A percentile compares a stretch with the other conserved stretches of the same genome.
Conservation (phyloP, 2,797 vertebrate genomes). For the Merluccius polli region DNA sequence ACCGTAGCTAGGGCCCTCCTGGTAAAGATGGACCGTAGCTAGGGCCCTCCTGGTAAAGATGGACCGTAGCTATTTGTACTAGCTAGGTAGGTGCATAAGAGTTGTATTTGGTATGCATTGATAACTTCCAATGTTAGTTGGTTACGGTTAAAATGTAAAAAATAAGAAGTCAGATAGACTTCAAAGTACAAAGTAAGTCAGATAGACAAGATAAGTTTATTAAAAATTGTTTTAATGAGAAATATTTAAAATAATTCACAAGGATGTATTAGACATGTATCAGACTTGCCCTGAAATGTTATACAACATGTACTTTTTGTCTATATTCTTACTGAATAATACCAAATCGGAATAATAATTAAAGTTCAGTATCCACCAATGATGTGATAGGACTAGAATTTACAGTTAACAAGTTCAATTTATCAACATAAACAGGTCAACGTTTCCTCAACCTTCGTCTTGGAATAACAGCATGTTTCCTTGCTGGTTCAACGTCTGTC, state of each 20-base stretch:
- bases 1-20: too few relatives aligned
- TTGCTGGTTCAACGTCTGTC: background rate
- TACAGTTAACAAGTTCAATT: background rate
- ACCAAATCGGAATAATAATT: background rate
- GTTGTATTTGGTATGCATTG: too few relatives aligned
- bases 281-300: background rate
- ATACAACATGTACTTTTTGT: background rate
- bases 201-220: background rate
- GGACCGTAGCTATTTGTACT: too few relatives aligned
- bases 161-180: background rate
- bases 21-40: too few relatives aligned
- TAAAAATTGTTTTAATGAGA: constrained; percentile 1
- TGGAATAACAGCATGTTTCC: background rate
- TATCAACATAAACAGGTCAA: background rate
- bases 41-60: too few relatives aligned
- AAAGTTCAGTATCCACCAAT: background rate
- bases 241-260: constrained; percentile 2
- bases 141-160: background rate
- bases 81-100: too few relatives aligned
- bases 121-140: too few relatives aligned
- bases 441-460: background rate
- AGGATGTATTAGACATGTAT: background rate
- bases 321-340: background rate
- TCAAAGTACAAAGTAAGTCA: background rate
- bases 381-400: background rate